These are phyloP conservation scores for Galerucella pusilla DNA, from an alignment of 2,888 invertebrate species.

Conservation along the genomic window DNA sequence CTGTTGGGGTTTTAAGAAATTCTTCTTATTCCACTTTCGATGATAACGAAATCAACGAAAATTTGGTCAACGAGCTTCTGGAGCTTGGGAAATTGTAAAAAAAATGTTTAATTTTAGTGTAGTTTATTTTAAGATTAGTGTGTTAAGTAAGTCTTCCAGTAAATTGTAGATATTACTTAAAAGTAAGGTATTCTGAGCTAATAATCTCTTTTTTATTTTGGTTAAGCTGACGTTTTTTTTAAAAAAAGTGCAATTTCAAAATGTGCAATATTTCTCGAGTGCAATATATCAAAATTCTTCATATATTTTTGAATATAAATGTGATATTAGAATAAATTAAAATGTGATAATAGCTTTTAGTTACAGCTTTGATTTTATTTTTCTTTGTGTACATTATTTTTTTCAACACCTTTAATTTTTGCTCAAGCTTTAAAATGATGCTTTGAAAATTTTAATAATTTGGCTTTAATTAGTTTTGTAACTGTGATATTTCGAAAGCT, in stretches of 20 bases:
- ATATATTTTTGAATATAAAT: constrained; percentile 25
- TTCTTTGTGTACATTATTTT: constrained; percentile 43
- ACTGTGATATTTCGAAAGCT: constrained; percentile 46
- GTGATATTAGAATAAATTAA: constrained; percentile 26
- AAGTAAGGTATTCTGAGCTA: constrained; percentile 6
- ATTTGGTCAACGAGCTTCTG: constrained; percentile 70
- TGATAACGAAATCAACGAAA: constrained; percentile 68
- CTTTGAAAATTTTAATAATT: constrained; percentile 28
- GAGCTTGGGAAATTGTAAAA: constrained; percentile 66
- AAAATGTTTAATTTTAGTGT: constrained; percentile 32
- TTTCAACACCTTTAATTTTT: constrained; percentile 59
- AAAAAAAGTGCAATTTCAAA: constrained; percentile 39
- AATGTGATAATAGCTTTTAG: constrained; percentile 32
- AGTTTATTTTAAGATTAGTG: constrained; percentile 19
- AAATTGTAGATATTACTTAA: constrained; percentile 8
- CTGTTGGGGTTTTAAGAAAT: constrained; percentile 60
- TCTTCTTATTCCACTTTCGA: constrained; percentile 52
- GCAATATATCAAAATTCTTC: constrained; percentile 30
- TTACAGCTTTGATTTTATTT: constrained; percentile 18
- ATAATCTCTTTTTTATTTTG: constrained; percentile 20
- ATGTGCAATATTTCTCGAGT: constrained; percentile 40
- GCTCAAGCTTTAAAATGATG: constrained; percentile 63
- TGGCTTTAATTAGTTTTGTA: constrained; percentile 39
- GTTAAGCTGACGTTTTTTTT: constrained; percentile 43
- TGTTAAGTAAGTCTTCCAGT: constrained; percentile 31